Evolutionary conservation across 2,113 vertebrate species (phyloP), one percentile per base, ranked within the genome.

Genomic region (Dromaius novaehollandiae): DNA sequence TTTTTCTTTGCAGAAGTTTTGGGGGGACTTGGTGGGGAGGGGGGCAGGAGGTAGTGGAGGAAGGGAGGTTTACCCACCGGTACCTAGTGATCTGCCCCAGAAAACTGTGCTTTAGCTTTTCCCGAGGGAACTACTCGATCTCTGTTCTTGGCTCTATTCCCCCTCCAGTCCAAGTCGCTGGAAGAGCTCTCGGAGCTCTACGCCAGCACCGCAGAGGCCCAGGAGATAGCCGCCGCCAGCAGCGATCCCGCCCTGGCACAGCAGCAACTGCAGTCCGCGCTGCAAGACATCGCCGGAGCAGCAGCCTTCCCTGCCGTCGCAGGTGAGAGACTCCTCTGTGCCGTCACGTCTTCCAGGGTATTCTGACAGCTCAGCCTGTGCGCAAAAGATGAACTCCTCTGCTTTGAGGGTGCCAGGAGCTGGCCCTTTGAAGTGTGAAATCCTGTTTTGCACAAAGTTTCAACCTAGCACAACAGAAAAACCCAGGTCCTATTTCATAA

Each of bases 141-240:
- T 42, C 24, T 53, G 13, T 0, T 34, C 76, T 58, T 15, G 44
- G 12, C 50, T 77, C 50, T 94, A 60, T 77, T 26, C 42, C 58
- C 53, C 74, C 89, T 97, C 5, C 61, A 98, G 98, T 92, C 98
- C 56, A 99, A 99, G 97, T 95, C 97, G 4, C 89, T 97, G 81
- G 96, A 97, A 30, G 98, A 99, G 65, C 94, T 99, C 7, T 97
- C 79, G 1, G 96, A 98, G 73, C 98, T 99, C 95, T 99, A 99
- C 30, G 88, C 97, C 4, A 96, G 89, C 1, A 98, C 98, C 0
- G 97, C 98, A 0, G 98, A 98, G 0, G 94, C 98, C 0, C 97
- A 99, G 74, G 99, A 99, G 95, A 75, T 92, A 1, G 99, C 99
- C 0, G 98, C 98, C 0, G 18, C 85, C 90, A 84, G 96, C n/a